phyloP scores from a whole-genome alignment of 2,113 vertebrate genomes.

The Colius striatus region DNA sequence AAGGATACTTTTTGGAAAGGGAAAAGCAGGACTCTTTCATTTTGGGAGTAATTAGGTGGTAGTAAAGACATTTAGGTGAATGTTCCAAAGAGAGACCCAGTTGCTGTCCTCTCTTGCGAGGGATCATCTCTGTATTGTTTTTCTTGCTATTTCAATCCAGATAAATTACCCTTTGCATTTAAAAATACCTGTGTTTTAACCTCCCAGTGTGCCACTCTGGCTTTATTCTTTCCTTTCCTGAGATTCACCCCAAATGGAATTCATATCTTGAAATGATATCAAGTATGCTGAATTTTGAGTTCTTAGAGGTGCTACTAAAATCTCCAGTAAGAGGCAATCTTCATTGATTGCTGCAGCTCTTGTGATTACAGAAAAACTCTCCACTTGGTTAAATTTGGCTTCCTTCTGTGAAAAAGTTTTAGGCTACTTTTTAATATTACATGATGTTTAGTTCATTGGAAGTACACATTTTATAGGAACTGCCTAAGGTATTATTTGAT shows the following conservation, averaged over 20 bases:
- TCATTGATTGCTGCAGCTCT: conserved; percentile 45
- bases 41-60: background rate
- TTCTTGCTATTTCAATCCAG: background rate
- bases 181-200: conserved; percentile 5
- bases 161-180: background rate
- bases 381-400: conserved; percentile 32
- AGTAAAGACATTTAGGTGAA: background rate
- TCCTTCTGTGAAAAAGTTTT: conserved; percentile 32
- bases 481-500: conserved; percentile 25
- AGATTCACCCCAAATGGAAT: background rate
- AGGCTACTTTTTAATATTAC: conserved; percentile 45
- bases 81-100: background rate
- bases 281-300: conserved; percentile 7
- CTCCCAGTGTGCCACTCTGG: background rate
- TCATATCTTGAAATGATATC: conserved; percentile 18
- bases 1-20: background rate
- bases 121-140: background rate
- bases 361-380: conserved; percentile 41
- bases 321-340: conserved; percentile 42
- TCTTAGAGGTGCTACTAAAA: conserved; percentile 9
- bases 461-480: conserved; percentile 10
- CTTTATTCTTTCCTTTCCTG: background rate
- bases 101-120: background rate
- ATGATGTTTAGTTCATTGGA: conserved; percentile 25
- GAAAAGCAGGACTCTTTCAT: background rate